Evolutionary conservation across 2,888 invertebrate species (phyloP), one percentile per base, ranked within the genome.

Genomic region (Chaitophorus viminalis): DNA sequence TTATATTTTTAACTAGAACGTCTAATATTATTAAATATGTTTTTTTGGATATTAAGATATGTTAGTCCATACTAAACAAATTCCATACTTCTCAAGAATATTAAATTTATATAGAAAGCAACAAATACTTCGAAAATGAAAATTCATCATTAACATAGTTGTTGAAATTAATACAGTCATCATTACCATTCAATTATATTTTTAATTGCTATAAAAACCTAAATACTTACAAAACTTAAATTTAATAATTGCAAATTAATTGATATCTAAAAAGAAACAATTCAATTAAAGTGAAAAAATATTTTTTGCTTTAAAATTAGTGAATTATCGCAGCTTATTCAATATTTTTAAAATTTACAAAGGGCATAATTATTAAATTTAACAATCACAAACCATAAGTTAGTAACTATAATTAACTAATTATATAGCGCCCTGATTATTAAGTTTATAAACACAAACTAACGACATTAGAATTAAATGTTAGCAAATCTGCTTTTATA

Each of bases 331-430:
- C 79, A 87, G 79, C 39, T 79, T 87, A 87, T 25, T 70, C 52
- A 31, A 68, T 68, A n/a, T 75, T 84, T 76, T n/a, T 33, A 5
- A 54, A 84, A 81, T 54, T 36, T 60, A 86, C 39, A 46, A 87
- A 74, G 39, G 54, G n/a, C 39, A 18, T 74, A 36, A 39, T 78
- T 68, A 86, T 87, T 78, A 79, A 9, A 77, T 33, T 86, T 86
- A 77, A 86, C 77, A 77, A 86, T 86, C 52, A 87, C 54, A 74
- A 72, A 70, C 72, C 72, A 46, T 54, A 79, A 86, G 60, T 87
- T 79, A 87, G 86, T 87, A 87, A 87, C 79, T 87, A 79, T 84
- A 60, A 79, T 74, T 79, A 39, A 74, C 86, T 87, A 87, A 87
- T 81, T 87, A 87, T 79, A 87, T 79, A 87, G 54, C 79, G 72